Evolutionary conservation across 1,140 invertebrate species (phyloP), one percentile per base, ranked within the genome.

Genomic region (Patella vulgata): DNA sequence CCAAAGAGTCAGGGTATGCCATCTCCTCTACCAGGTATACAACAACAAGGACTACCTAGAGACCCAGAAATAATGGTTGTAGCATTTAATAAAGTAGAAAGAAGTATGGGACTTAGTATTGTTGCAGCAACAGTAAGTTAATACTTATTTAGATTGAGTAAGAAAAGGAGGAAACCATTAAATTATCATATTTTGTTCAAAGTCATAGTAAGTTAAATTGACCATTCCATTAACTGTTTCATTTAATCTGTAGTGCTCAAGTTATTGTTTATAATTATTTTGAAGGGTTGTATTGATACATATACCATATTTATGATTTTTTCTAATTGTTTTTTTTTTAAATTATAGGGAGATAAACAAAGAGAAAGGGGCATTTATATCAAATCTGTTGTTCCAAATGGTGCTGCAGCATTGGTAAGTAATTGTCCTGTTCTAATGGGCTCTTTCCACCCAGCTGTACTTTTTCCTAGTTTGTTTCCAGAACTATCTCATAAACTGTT

Each of bases 361-460:
- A 91, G 92, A 74, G 90, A 93, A 73, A 85, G 96, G 44, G 96
- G 96, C 36, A 98, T 98, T 80, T 99, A 98, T 82, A 96, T 99
- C 59, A 98, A 98, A 85, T 96, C 95, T 58, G 96, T 99, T 23
- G 96, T 99, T 28, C 90, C 93, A 61, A 95, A 95, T 47, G 96
- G 96, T 50, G 95, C 96, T 48, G 97, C 96, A 25, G 95, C 96
- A 85, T 89, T 92, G 65, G 90, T 91, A 85, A 90, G 88, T 88
- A 25, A n/a, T n/a, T n/a, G n/a, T n/a, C n/a, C n/a, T n/a, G n/a
- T n/a, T n/a, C n/a, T n/a, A n/a, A n/a, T n/a, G n/a, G n/a, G n/a
- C n/a, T n/a, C n/a, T n/a, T n/a, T n/a, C n/a, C n/a, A n/a, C n/a
- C n/a, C n/a, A n/a, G n/a, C n/a, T n/a, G n/a, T n/a, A n/a, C n/a